Percentiles rank a stretch among this genome's conserved stretches.
Conservation (phyloP, 2,888 invertebrate species). For the Eulithis prunata region DNA sequence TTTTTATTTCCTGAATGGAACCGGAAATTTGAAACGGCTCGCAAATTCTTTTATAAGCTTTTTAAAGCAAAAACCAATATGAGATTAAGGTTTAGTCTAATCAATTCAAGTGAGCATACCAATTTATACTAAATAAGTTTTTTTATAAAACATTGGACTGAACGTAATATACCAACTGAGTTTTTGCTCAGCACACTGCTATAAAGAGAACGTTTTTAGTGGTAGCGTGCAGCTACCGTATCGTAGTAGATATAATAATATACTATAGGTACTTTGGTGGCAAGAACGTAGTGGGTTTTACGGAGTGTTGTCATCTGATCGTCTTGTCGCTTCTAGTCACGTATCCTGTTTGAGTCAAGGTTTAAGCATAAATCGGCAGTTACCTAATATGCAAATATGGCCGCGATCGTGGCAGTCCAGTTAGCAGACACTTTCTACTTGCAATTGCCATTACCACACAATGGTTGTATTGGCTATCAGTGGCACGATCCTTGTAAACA, state of each 20-base stretch:
- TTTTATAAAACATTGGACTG: too few relatives aligned
- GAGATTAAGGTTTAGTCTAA: too few relatives aligned
- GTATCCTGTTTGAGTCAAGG: slow-evolving; percentile 39
- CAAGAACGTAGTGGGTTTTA: not conserved
- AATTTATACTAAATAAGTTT: too few relatives aligned
- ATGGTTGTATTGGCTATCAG: slow-evolving; percentile 61
- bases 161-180: too few relatives aligned
- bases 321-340: slow-evolving; percentile 26
- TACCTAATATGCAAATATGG: slow-evolving; percentile 72
- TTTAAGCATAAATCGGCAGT: slow-evolving; percentile 50
- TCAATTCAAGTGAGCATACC: too few relatives aligned
- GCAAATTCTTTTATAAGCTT: too few relatives aligned
- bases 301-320: slow-evolving; percentile 16
- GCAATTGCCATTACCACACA: slow-evolving; percentile 69
- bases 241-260: too few relatives aligned
- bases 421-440: slow-evolving; percentile 73
- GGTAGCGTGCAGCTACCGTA: too few relatives aligned
- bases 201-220: too few relatives aligned
- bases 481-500: slow-evolving; percentile 42
- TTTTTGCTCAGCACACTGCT: too few relatives aligned
- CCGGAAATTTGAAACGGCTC: not conserved
- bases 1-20: not conserved
- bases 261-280: not conserved
- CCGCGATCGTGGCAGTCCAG: slow-evolving; percentile 68
- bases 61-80: too few relatives aligned